Conservation (phyloP, 1,140 invertebrate species). For the Pectinophora gossypiella region DNA sequence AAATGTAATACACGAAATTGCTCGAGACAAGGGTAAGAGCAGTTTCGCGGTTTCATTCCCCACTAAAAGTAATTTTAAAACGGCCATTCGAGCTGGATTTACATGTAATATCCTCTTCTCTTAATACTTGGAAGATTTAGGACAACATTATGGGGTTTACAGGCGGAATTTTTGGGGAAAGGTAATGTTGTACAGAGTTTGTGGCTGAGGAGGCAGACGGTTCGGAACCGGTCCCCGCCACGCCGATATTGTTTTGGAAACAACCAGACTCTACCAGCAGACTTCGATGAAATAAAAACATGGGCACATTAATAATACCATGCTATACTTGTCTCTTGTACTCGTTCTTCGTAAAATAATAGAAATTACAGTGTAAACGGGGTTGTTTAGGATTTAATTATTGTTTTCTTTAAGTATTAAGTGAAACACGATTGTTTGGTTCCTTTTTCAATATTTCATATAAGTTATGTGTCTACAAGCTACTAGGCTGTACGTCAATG, state of each 20-base stretch:
- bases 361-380: too few relatives aligned
- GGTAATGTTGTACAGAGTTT: slow-evolving; percentile 1
- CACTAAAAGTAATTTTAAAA: slow-evolving; percentile 21
- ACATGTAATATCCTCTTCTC: slow-evolving; percentile 14
- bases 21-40: slow-evolving; percentile 3
- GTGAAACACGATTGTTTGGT: too few relatives aligned
- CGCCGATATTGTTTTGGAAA: neutral
- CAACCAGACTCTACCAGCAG: too few relatives aligned
- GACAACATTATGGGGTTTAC: slow-evolving; percentile 9
- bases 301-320: too few relatives aligned
- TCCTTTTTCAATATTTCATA: too few relatives aligned
- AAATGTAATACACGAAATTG: neutral
- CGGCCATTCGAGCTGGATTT: slow-evolving; percentile 12
- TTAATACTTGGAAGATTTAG: slow-evolving; percentile 19
- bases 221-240: neutral
- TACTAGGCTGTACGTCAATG: too few relatives aligned
- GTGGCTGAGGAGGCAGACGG: neutral
- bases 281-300: too few relatives aligned
- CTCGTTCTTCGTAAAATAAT: too few relatives aligned
- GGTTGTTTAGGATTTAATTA: too few relatives aligned
- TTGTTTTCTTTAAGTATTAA: too few relatives aligned
- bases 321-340: too few relatives aligned
- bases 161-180: slow-evolving; percentile 7
- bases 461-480: too few relatives aligned
- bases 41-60: slow-evolving; percentile 6